A percentile compares a stretch with the other conserved stretches of the same genome.
These are phyloP conservation scores for Myotis davidii DNA, from an alignment of 2,113 vertebrate genomes.

Conservation along the genomic window DNA sequence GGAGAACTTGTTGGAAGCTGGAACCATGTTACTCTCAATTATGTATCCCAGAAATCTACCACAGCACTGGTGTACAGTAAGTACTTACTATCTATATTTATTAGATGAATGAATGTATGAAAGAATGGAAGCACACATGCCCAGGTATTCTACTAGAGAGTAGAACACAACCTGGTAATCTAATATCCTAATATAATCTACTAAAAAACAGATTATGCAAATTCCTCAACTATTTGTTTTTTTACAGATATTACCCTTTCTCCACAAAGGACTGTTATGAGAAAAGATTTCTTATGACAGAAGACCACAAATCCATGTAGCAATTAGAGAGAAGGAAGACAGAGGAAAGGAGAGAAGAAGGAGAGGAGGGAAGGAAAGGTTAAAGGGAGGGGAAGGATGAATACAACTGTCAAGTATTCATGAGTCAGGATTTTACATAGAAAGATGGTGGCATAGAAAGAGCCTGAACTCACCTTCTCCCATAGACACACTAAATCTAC, in stretches of 20 bases:
- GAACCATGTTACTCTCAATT: neutral
- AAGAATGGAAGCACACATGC: neutral
- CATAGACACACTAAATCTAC: neutral
- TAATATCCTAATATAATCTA: neutral
- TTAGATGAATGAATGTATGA: neutral
- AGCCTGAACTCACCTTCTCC: neutral
- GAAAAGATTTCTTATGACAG: neutral
- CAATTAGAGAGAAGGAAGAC: neutral
- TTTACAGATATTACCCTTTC: neutral
- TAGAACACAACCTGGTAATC: neutral
- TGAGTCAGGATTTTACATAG: neutral
- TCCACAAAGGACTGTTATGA: neutral
- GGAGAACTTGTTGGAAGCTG: neutral
- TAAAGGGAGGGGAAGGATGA: neutral
- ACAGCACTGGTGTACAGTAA: neutral
- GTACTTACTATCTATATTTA: neutral
- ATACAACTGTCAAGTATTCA: neutral
- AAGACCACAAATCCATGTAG: neutral
- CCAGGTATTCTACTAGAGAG: neutral
- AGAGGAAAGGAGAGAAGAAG: neutral
- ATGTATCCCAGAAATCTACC: neutral
- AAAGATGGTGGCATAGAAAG: neutral
- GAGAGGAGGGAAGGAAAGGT: neutral
- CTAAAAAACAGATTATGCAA: neutral
- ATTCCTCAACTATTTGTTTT: neutral